Conservation (phyloP, 2,113 vertebrate genomes). For the Vicugna pacos region DNA sequence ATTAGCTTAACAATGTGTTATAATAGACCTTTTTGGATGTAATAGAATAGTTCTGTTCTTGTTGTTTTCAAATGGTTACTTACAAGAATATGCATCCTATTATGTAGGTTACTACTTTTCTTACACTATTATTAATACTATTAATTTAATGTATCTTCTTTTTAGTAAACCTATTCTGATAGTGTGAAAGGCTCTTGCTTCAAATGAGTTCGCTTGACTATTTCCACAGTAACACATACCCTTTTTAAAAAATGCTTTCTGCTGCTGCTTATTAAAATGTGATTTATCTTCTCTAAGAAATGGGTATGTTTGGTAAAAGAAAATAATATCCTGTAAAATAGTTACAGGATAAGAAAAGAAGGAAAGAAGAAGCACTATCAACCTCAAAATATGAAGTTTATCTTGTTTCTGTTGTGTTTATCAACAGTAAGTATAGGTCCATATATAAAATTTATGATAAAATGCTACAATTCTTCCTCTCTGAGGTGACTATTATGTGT, state of each 20-base stretch:
- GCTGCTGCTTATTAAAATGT: not conserved
- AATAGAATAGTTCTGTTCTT: not conserved
- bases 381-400: not conserved
- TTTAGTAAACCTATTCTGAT: not conserved
- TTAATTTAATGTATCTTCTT: not conserved
- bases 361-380: not conserved
- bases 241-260: not conserved
- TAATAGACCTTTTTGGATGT: not conserved
- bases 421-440: not conserved
- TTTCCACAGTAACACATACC: not conserved
- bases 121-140: not conserved
- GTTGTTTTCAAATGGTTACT: not conserved
- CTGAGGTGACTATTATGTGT: not conserved
- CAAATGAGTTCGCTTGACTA: not conserved
- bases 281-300: not conserved
- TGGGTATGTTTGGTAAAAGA: not conserved
- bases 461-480: not conserved
- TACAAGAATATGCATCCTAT: not conserved
- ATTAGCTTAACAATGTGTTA: not conserved
- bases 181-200: not conserved
- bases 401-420: not conserved
- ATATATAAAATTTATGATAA: not conserved
- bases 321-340: not conserved
- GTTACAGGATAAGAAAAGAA: not conserved
- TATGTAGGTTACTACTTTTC: not conserved